Evolutionary conservation across 2,888 invertebrate species (phyloP), one percentile per base, ranked within the genome.

Genomic region (Volucella inflata): DNA sequence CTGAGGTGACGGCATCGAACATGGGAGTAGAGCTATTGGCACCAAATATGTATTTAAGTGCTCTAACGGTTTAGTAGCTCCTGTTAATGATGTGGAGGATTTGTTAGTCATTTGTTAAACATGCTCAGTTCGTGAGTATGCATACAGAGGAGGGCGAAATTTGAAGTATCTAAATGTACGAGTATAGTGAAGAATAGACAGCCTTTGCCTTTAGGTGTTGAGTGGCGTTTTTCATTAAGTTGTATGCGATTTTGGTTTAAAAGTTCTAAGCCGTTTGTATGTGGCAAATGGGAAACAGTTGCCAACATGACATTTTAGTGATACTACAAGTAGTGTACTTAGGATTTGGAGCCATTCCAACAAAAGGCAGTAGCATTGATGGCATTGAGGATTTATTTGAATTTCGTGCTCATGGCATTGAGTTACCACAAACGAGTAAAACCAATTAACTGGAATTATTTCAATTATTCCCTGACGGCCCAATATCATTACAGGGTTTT

Each of bases 11-110:
- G 4, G 38, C n/a, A 2, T 10, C 14, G 11, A 46, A 12, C 60
- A 50, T 42, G 6, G n/a, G 48, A 50, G 12, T 46, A 44, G 50
- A 21, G 53, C 17, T 76, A 38, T 16, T 17, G 40, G 64, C 9
- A 11, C 36, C 21, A 14, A 17, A 17, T 42, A 44, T 59, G 21
- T 21, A 30, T 30, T n/a, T 11, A 51, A 60, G 68, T 17, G 44
- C 16, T 38, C 44, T 74, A 38, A 57, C 40, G 38, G 46, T 36
- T 30, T 48, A 55, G 42, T 50, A 67, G 55, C n/a, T 38, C 21
- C 50, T 62, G 74, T 55, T 72, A 82, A 72, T 82, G 60, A 72
- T 57, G 83, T 74, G 68, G 72, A 71, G 68, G 59, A 78, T 83
- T 68, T 67, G 78, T 14, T 53, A 42, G 60, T 44, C 44, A 62